Base-by-base conservation (phyloP, 2,113 vertebrate genomes). In the Morone chrysops region DNA sequence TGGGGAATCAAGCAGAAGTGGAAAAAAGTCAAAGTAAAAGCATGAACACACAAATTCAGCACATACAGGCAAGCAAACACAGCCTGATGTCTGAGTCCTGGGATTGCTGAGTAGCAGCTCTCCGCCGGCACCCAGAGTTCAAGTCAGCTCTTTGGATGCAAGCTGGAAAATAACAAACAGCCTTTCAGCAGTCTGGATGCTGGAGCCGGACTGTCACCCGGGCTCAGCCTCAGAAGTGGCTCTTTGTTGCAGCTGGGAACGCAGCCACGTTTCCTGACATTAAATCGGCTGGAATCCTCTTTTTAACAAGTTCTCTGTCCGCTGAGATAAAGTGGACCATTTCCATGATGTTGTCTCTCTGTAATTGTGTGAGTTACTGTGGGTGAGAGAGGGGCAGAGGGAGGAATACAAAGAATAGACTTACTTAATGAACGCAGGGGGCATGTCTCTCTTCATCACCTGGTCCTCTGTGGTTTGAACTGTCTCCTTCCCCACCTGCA, bases 371-470 rank as follows among this genome's bases (percentile, higher is more conserved):
- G 72, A 63, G 38, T 31, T 60, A 65, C 22, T 54, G 83, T 43
- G 85, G 75, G 54, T 25, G 61, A 54, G 60, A 75, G 53, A 73
- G 13, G 13, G 40, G 70, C 40, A 63, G 53, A 25, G 1, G 31
- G 53, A 66, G 47, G 4, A 1, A 18, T 4, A 50, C 53, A 57
- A 36, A 41, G 31, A 61, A 65, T 60, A 73, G 69, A 70, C 96
- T 97, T 93, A 99, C 98, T 99, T 99, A 94, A 99, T 99, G 94
- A 99, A 99, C 0, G 98, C 98, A 67, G 98, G 96, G 75, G 98
- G 97, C 98, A 99, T 99, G 93, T 99, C 98, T 90, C 98, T 96
- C 94, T 98, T 99, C 97, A 99, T 97, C 92, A 99, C 95, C 94
- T 99, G 98, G 93, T 99, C 98, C 89, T 99, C 98, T 0, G 98